Percentiles rank a stretch among this genome's conserved stretches.
These are phyloP conservation scores for Ormyrus labotus DNA, from an alignment of 2,888 invertebrate genomes.

Conservation along the genomic window DNA sequence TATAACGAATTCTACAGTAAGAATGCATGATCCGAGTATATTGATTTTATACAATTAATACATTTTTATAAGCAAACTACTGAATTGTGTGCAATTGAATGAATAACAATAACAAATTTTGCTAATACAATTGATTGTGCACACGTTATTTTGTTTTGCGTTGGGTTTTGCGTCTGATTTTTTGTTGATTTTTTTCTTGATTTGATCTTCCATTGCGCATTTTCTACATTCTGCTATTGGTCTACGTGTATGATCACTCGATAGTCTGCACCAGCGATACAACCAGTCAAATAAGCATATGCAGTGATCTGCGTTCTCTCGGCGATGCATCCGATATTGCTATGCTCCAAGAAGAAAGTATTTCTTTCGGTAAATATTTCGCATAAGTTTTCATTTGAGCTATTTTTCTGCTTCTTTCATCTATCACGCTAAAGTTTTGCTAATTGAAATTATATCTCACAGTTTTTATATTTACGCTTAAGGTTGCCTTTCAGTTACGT, in stretches of 20 bases:
- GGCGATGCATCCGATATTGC: conserved; percentile 74
- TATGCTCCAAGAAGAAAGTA: conserved; percentile 74
- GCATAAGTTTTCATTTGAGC: conserved; percentile 57
- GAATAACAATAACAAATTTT: conserved; percentile 20
- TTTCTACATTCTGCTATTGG: conserved; percentile 68
- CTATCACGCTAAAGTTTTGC: conserved; percentile 55
- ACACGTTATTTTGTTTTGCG: conserved; percentile 48
- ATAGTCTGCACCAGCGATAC: conserved; percentile 74
- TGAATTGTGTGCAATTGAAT: conserved; percentile 31
- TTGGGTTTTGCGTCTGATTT: conserved; percentile 51
- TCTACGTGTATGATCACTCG: conserved; percentile 65
- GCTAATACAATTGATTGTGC: conserved; percentile 34
- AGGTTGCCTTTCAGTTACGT: conserved; percentile 19
- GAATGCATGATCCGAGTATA: too few species aligned
- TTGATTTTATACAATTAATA: background rate
- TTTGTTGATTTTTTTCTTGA: conserved; percentile 59
- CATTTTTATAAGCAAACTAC: conserved; percentile 5
- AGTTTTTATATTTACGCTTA: conserved; percentile 47
- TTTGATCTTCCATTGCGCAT: conserved; percentile 70
- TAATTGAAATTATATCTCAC: conserved; percentile 36
- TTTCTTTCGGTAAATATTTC: conserved; percentile 73
- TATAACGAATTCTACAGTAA: background rate
- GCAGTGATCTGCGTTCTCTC: conserved; percentile 75
- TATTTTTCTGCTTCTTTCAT: conserved; percentile 51
- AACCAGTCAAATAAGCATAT: conserved; percentile 76